Base-by-base conservation (phyloP, 2,888 invertebrate species). In the Dasysyrphus albostriatus region DNA sequence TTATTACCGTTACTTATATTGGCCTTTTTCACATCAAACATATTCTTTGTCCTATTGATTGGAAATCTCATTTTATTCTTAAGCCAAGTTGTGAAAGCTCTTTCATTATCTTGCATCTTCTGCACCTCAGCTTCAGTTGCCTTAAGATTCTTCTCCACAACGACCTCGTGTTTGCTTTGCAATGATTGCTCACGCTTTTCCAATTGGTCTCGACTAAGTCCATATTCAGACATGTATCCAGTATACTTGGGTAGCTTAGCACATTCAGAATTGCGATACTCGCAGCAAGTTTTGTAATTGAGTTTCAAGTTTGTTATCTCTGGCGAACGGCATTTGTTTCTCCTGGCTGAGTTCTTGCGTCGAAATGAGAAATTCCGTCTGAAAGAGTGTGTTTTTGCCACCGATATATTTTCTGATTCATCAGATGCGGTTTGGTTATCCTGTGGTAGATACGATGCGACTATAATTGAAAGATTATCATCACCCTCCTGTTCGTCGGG, bases 151-250 rank as follows among this genome's bases (percentile, higher is more conserved):
- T 91, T 91, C 32, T 92, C 90, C 51, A 90, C 83, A 67, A 89
- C 88, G 8, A 87, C 89, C 37, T 90, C 90, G 34, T 91, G 90
- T 58, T 91, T 90, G 14, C 90, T 90, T 58, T 93, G 92, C 74
- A 92, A 89, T 39, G 91, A 91, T 67, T 91, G 91, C 65, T 93
- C 91, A 32, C 93, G 91, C 65, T 91, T 92, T 75, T 93, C 92
- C 73, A 94, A 88, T 88, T 94, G 94, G 47, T 92, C 91, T 5
- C 92, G 92, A 59, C 92, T 94, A 54, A 94, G 89, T 0, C 94
- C 94, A 88, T 94, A 94, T 89, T 94, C 94, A 0, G 94, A 94
- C 81, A 93, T 90, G 77, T 93, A 92, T 4, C 94, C 94, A 2
- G 93, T 93, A 81, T 94, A 94, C 47, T 92, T 91, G 5, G 94